Percentiles rank a stretch among this genome's conserved stretches.
These are phyloP conservation scores for Pampusana beccarii DNA, from an alignment of 2,113 vertebrate species.

Conservation along the genomic window DNA sequence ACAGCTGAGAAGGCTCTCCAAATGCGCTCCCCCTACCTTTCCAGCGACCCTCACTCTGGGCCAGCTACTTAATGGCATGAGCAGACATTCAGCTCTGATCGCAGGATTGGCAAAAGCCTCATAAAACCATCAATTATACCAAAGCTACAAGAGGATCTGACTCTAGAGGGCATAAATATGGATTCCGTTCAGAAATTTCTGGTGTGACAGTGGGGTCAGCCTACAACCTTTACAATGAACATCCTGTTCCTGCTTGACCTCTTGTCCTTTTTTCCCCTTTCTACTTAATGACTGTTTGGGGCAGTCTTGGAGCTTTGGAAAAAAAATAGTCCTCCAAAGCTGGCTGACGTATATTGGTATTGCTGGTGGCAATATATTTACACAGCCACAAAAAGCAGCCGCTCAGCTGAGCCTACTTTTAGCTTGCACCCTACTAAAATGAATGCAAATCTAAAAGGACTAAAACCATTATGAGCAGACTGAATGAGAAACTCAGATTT, in stretches of 20 bases:
- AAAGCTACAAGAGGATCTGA: constrained; percentile 55
- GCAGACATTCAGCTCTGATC: constrained; percentile 51
- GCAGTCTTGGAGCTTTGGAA: constrained; percentile 23
- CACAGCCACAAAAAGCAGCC: constrained; percentile 51
- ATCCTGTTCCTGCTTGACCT: constrained; percentile 70
- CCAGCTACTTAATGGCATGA: constrained; percentile 67
- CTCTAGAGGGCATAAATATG: constrained; percentile 63
- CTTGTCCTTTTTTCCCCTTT: constrained; percentile 62
- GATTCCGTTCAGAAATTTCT: constrained; percentile 71
- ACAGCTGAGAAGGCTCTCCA: constrained; percentile 53
- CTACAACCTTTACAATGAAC: constrained; percentile 70
- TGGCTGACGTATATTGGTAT: constrained; percentile 41
- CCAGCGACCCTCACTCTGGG: constrained; percentile 40
- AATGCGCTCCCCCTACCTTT: constrained; percentile 59
- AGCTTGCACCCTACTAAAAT: background rate
- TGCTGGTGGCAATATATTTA: constrained; percentile 62
- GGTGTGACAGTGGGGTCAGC: constrained; percentile 72
- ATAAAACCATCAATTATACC: constrained; percentile 70
- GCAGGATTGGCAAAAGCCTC: constrained; percentile 50
- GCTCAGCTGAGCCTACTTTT: constrained; percentile 31
- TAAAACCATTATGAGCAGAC: background rate
- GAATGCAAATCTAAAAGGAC: background rate
- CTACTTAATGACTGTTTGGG: constrained; percentile 45
- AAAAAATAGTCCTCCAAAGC: constrained; percentile 10
- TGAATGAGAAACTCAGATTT: background rate